Conservation (phyloP, 2,113 vertebrate species). For the Leptobrachium ailaonicum region DNA sequence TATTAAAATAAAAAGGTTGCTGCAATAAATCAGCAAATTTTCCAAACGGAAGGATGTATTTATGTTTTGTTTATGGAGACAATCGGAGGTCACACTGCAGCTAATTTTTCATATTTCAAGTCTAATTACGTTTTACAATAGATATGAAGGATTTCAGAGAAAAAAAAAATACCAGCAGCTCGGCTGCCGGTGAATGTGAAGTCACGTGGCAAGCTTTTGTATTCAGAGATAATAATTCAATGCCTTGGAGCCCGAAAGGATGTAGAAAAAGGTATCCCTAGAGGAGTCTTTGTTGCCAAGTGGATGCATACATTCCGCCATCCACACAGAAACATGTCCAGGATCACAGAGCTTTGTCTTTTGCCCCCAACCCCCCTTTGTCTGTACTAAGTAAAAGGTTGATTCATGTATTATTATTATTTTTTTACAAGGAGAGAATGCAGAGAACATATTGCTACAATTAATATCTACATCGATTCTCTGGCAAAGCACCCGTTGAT, state of each 20-base stretch:
- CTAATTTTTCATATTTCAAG: constrained; percentile 64
- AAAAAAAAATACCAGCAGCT: constrained; percentile 50
- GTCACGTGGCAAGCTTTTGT: constrained; percentile 89
- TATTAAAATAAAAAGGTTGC: neutral
- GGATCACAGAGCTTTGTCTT: constrained; percentile 85
- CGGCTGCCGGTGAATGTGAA: constrained; percentile 69
- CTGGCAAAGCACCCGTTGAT: constrained; percentile 82
- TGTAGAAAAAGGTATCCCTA: constrained; percentile 78
- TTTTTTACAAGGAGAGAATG: constrained; percentile 73
- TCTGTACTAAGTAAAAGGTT: constrained; percentile 85
- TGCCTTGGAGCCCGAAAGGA: constrained; percentile 78
- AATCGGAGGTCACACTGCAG: constrained; percentile 61
- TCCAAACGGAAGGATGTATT: constrained; percentile 36
- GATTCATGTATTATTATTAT: constrained; percentile 68
- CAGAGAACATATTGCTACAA: constrained; percentile 95
- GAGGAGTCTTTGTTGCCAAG: constrained; percentile 77
- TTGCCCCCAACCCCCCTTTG: constrained; percentile 63
- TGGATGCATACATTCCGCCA: constrained; percentile 75
- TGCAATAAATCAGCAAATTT: constrained; percentile 25
- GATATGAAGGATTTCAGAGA: constrained; percentile 70
- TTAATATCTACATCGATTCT: constrained; percentile 95
- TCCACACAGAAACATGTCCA: constrained; percentile 86
- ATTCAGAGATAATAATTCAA: constrained; percentile 92
- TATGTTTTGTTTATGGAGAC: constrained; percentile 61
- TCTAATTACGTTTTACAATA: constrained; percentile 70